These are phyloP conservation scores for Crotalus helleri DNA, from an alignment of 2,113 vertebrate species.

Conservation along the genomic window DNA sequence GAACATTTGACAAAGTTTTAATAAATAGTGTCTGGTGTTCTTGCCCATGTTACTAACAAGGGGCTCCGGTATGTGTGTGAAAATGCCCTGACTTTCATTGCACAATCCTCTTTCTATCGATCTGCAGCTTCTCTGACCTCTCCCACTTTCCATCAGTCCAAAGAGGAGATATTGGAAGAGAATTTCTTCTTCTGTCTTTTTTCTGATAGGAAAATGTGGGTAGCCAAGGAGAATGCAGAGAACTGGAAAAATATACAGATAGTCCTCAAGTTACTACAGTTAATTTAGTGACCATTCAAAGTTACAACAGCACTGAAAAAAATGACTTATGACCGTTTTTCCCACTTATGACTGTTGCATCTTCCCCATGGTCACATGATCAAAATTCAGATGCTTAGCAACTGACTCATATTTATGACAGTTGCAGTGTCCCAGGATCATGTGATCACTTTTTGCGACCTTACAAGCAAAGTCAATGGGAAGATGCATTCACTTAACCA, in stretches of 20 bases:
- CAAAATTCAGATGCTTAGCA: background rate
- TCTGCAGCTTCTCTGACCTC: background rate
- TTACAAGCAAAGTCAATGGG: background rate
- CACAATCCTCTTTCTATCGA: background rate
- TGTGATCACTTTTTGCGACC: background rate
- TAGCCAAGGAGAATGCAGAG: background rate
- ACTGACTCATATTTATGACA: background rate
- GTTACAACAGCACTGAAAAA: background rate
- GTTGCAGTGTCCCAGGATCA: background rate
- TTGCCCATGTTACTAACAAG: background rate
- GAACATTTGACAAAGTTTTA: background rate
- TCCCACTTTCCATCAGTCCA: background rate
- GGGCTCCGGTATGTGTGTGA: background rate
- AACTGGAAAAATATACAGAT: background rate
- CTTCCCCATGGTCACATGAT: background rate
- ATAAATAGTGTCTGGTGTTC: background rate
- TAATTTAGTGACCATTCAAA: background rate
- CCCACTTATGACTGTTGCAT: rapidly evolving
- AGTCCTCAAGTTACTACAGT: too few species aligned
- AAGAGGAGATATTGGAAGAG: background rate
- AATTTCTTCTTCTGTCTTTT: background rate
- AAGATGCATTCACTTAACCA: background rate
- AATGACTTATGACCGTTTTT: background rate
- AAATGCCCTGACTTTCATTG: background rate
- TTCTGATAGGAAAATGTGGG: background rate